phyloP scores from a whole-genome alignment of 2,113 vertebrate genomes.

The Rhinolophus sinicus region DNA sequence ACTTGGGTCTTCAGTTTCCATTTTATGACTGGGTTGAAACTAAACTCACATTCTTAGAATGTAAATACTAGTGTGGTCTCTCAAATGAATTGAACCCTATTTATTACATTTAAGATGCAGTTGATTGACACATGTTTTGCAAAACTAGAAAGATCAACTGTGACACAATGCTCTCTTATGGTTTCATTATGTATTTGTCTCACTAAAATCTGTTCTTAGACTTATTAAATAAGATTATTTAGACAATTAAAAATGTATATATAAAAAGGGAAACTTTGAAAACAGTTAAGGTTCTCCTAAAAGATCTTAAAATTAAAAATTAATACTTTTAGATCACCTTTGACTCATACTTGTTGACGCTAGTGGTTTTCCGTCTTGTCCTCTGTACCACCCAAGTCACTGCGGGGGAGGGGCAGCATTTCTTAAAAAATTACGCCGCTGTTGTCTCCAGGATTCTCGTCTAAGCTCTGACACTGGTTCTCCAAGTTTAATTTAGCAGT shows the following conservation, averaged over 20 bases:
- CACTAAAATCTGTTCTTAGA: background rate
- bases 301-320: background rate
- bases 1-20: background rate
- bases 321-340: background rate
- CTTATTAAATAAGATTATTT: background rate
- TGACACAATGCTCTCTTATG: background rate
- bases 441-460: background rate
- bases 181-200: background rate
- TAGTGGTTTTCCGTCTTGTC: background rate
- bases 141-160: background rate
- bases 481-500: background rate
- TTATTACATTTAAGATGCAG: background rate
- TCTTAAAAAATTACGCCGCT: background rate
- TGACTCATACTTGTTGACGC: background rate
- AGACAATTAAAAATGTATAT: background rate
- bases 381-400: background rate
- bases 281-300: background rate
- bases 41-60: background rate
- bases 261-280: background rate
- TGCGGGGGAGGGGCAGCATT: background rate
- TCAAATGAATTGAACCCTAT: background rate
- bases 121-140: background rate
- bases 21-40: background rate
- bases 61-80: background rate
- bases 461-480: background rate